Percentiles rank a stretch among this genome's conserved stretches.
These are phyloP conservation scores for Macrobrachium rosenbergii DNA, from an alignment of 1,140 invertebrate genomes.

Conservation along the genomic window DNA sequence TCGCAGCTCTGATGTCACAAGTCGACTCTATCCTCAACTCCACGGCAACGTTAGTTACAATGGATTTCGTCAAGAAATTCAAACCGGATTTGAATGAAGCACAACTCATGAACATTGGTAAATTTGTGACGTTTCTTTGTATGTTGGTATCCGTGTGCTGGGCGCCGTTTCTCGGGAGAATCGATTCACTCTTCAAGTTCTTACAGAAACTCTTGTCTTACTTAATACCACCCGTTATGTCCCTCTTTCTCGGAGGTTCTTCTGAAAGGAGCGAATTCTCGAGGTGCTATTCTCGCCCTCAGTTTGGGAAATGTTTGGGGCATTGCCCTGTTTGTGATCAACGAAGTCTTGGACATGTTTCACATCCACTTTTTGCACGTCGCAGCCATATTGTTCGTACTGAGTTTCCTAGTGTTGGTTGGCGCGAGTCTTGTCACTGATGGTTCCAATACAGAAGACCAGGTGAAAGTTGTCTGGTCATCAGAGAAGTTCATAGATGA, in stretches of 20 bases:
- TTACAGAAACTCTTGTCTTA: neutral
- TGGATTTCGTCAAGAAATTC: neutral
- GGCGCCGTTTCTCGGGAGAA: neutral
- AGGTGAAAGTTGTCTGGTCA: neutral
- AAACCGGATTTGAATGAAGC: neutral
- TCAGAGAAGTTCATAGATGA: neutral
- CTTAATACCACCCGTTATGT: neutral
- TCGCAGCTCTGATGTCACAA: neutral
- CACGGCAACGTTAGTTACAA: neutral
- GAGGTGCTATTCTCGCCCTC: neutral
- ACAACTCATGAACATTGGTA: neutral
- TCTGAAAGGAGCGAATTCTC: neutral
- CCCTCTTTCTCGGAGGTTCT: neutral
- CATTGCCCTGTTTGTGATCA: neutral
- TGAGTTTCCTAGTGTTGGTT: neutral
- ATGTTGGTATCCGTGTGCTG: neutral
- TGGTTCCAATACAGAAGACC: neutral
- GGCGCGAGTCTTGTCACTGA: neutral
- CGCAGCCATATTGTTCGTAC: neutral
- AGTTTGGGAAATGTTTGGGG: neutral
- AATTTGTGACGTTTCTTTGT: neutral
- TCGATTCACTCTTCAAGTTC: neutral
- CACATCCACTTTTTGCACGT: slow-evolving; percentile 5
- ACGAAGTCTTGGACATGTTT: neutral
- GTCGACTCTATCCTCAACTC: neutral